Conservation (phyloP, 1,140 invertebrate species). For the Penaeus japonicus region DNA sequence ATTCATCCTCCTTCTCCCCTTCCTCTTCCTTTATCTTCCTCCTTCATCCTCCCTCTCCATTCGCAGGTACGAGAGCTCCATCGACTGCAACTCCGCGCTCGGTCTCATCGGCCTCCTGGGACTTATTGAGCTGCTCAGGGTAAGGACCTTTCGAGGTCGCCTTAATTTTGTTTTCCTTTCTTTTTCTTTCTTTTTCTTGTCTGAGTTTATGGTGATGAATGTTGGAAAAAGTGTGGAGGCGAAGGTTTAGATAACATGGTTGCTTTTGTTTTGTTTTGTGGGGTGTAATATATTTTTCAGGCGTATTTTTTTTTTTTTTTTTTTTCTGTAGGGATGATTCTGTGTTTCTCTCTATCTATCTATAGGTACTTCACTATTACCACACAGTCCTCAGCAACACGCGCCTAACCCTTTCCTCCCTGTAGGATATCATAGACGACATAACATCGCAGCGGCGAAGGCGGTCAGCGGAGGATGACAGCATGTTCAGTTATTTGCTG, state of each 20-base stretch:
- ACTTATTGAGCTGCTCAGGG: slow-evolving; percentile 49
- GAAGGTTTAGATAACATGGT: no score
- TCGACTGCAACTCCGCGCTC: slow-evolving; percentile 48
- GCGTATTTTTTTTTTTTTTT: no score
- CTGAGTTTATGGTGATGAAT: no score
- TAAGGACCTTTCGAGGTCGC: neutral
- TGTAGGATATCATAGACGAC: slow-evolving; percentile 28
- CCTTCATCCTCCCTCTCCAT: neutral
- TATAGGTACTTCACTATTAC: no score
- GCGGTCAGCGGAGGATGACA: neutral
- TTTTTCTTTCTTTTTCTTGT: no score
- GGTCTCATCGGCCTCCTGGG: slow-evolving; percentile 43
- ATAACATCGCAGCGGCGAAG: neutral
- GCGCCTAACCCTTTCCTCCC: no score
- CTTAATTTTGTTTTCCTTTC: no score
- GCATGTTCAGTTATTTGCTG: neutral
- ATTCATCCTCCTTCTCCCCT: neutral
- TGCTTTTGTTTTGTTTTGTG: no score
- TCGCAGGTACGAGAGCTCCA: neutral
- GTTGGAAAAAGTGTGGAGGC: no score
- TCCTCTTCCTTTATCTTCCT: no score
- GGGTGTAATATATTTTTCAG: no score
- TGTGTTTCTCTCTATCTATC: neutral
- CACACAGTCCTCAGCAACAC: no score
- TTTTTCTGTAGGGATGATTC: neutral